Evolutionary conservation across 1,140 invertebrate genomes (phyloP), one percentile per base, ranked within the genome.

Genomic region (Brachystomella parvula): DNA sequence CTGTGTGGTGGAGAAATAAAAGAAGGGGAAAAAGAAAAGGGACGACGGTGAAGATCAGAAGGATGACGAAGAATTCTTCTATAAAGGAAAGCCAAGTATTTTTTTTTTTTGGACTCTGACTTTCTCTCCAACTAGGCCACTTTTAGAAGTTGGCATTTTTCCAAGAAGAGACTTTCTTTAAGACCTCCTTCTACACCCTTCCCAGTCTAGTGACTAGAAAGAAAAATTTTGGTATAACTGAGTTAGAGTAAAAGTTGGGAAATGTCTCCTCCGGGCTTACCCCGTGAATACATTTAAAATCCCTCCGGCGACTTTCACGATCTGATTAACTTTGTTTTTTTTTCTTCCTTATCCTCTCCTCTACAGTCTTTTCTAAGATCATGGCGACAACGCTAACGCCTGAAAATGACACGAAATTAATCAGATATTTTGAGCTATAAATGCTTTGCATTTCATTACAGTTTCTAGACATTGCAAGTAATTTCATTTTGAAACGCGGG

Each of bases 261-360:
- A 12, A 6, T 53, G 24, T 53, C 24, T 6, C 49, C 49, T n/a
- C n/a, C n/a, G n/a, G n/a, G n/a, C n/a, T n/a, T n/a, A n/a, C n/a
- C n/a, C n/a, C n/a, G n/a, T n/a, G n/a, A n/a, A n/a, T n/a, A 53
- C 12, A 53, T 53, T 53, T 53, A 53, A 53, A 53, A 17, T 53
- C 49, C 49, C 49, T 17, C 6, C 6, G 49, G 49, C 24, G 12
- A 53, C 49, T 53, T 53, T 53, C 49, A 12, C 49, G 49, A 53
- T 26, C 21, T 24, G 12, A 53, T 53, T 53, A 53, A 19, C 49
- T 53, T 53, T 26, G 39, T 44, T n/a, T 44, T n/a, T 44, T 44
- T 12, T n/a, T 12, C 39, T 9, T 44, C 39, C 9, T 44, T n/a
- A 44, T 44, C n/a, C 39, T 44, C 9, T 44, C 39, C 9, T 44